Percentiles rank a stretch among this genome's conserved stretches.
Conservation (phyloP, 2,888 invertebrate species). For the Philereme transversata region DNA sequence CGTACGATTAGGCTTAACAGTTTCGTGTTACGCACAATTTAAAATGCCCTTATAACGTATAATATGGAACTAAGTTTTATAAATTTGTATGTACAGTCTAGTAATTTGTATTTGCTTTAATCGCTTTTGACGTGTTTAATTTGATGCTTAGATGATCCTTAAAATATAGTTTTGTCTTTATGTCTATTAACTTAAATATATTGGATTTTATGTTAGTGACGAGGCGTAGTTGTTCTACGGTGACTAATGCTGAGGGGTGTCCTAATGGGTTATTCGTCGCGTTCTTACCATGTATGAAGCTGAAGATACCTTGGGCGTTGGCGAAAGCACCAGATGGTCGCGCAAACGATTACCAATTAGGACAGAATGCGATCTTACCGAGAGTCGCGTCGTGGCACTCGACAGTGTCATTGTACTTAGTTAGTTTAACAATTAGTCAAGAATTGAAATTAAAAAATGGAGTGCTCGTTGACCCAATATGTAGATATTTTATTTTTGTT, state of each 20-base stretch:
- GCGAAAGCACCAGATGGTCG: slow-evolving; percentile 9
- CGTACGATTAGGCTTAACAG: slow-evolving; percentile 6
- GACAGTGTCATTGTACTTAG: slow-evolving; percentile 76
- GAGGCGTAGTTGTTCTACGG: slow-evolving; percentile 42
- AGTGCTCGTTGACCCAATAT: slow-evolving; percentile 77
- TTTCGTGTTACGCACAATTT: slow-evolving; percentile 73
- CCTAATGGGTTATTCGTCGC: slow-evolving; percentile 28
- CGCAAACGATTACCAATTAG: slow-evolving; percentile 25
- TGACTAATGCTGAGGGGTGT: slow-evolving; percentile 28
- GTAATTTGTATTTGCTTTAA: slow-evolving; percentile 41
- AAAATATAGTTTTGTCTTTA: slow-evolving; percentile 26
- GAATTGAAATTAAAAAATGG: slow-evolving; percentile 72
- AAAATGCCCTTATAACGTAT: slow-evolving; percentile 44
- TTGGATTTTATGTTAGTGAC: slow-evolving; percentile 28
- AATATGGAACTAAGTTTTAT: slow-evolving; percentile 24
- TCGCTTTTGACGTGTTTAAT: slow-evolving; percentile 42
- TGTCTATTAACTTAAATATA: slow-evolving; percentile 16
- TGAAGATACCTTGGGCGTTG: neutral
- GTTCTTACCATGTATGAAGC: neutral
- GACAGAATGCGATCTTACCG: slow-evolving; percentile 20
- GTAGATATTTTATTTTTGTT: slow-evolving; percentile 84
- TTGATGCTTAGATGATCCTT: slow-evolving; percentile 29
- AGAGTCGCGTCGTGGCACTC: slow-evolving; percentile 35
- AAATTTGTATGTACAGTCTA: slow-evolving; percentile 43
- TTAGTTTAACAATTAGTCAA: slow-evolving; percentile 76